Conservation (phyloP, 2,888 invertebrate genomes). For the Gymnocheta viridis region DNA sequence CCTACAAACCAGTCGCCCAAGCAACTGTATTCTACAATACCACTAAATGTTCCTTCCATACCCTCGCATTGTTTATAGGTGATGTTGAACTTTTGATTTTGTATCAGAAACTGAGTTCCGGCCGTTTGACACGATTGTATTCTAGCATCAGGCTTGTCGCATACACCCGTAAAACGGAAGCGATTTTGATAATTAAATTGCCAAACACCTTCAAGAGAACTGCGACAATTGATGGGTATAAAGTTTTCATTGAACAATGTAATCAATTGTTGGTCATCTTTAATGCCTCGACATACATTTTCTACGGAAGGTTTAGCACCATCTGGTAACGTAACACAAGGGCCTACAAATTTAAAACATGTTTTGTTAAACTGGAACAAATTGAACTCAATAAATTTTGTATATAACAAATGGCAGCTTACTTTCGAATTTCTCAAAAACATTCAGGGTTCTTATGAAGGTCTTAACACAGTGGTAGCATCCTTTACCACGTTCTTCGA, state of each 20-base stretch:
- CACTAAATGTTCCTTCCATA: constrained; percentile 95
- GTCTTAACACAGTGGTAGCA: constrained; percentile 94
- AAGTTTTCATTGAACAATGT: constrained; percentile 95
- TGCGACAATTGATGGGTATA: constrained; percentile 94
- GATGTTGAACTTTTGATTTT: constrained; percentile 98
- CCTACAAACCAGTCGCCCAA: constrained; percentile 97
- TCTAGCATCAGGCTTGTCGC: constrained; percentile 92
- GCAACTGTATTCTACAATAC: constrained; percentile 95
- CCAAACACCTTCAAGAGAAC: constrained; percentile 97
- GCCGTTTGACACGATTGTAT: constrained; percentile 97
- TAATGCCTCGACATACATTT: constrained; percentile 89
- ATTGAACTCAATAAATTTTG: neutral
- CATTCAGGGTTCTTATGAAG: constrained; percentile 92
- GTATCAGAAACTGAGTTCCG: constrained; percentile 96
- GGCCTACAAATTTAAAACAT: constrained; percentile 82
- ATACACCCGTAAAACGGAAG: constrained; percentile 95
- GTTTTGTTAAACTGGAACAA: neutral
- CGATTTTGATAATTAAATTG: constrained; percentile 96
- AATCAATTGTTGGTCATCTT: constrained; percentile 90
- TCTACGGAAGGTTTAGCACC: constrained; percentile 88
- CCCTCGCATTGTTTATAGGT: constrained; percentile 95
- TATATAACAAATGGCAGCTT: neutral
- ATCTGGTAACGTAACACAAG: constrained; percentile 88
- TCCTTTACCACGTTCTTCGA: constrained; percentile 83
- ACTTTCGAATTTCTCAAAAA: constrained; percentile 93